Percentiles rank a stretch among this genome's conserved stretches.
Evolutionary conservation across 2,797 vertebrate species (phyloP).

Genomic region (Danio tinwini): DNA sequence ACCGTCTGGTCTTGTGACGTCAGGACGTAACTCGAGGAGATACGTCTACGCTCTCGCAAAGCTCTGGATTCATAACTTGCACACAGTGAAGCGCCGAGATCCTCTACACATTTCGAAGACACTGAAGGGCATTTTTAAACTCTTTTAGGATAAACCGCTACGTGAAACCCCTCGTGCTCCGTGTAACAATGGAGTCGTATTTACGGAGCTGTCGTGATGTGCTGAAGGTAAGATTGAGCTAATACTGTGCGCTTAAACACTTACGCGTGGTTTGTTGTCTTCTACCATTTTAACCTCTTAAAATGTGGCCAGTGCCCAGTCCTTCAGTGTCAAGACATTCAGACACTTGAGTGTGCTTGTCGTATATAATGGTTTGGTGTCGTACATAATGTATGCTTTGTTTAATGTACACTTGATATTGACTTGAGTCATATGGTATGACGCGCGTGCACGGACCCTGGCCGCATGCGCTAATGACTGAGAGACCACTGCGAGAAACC

Average conservation of each 20-base stretch:
- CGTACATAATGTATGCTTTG: background rate
- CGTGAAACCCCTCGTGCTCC: slow-evolving; percentile 25
- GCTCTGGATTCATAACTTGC: background rate
- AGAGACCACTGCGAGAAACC: background rate
- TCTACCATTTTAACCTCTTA: slow-evolving; percentile 17
- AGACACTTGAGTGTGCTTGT: background rate
- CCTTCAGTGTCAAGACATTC: background rate
- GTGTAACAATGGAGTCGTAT: slow-evolving; percentile 59
- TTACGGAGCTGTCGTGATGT: slow-evolving; percentile 62
- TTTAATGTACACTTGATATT: slow-evolving; percentile 14
- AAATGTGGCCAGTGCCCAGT: background rate
- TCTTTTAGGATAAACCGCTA: slow-evolving; percentile 2
- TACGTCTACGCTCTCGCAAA: background rate
- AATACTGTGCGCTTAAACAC: background rate
- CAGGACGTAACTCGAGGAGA: background rate
- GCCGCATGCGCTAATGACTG: slow-evolving; percentile 18
- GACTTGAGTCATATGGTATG: background rate
- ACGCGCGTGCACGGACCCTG: background rate
- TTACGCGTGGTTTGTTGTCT: slow-evolving; percentile 15
- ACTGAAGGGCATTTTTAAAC: background rate
- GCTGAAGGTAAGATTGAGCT: slow-evolving; percentile 66
- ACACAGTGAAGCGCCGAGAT: background rate
- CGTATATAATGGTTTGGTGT: background rate
- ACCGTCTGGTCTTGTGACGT: background rate
- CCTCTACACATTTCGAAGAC: background rate